phyloP scores from a whole-genome alignment of 2,113 vertebrate genomes.

The Lipotes vexillifer region DNA sequence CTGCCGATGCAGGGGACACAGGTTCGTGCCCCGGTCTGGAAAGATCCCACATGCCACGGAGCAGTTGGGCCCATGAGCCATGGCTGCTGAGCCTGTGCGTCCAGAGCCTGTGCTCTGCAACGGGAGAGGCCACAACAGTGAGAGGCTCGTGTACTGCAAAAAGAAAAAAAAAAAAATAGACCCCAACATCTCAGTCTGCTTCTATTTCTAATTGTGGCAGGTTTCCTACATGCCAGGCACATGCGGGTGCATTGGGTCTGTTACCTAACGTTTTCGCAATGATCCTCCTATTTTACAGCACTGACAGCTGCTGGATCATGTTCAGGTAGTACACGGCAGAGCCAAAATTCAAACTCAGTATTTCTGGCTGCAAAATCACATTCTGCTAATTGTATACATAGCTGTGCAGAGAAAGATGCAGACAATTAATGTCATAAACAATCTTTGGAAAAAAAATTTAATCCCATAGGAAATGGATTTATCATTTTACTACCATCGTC shows the following conservation, averaged over 20 bases:
- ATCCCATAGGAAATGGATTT: not conserved
- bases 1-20: too few species aligned
- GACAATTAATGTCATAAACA: not conserved
- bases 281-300: not conserved
- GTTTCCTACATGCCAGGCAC: not conserved
- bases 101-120: too few species aligned
- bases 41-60: too few species aligned
- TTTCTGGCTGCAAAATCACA: not conserved
- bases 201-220: too few species aligned
- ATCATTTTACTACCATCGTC: not conserved
- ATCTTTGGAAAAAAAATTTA: not conserved
- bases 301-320: too few species aligned
- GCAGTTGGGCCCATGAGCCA: too few species aligned
- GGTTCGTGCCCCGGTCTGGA: too few species aligned
- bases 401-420: not conserved
- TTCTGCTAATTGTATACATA: not conserved
- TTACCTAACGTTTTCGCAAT: fast-evolving
- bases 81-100: too few species aligned
- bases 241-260: fast-evolving
- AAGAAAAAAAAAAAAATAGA: not conserved
- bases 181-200: too few species aligned
- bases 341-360: not conserved
- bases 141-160: too few species aligned
- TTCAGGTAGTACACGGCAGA: not conserved
- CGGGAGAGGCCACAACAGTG: too few species aligned